phyloP scores from a whole-genome alignment of 2,797 vertebrate genomes.

The Pelobates cultripes region DNA sequence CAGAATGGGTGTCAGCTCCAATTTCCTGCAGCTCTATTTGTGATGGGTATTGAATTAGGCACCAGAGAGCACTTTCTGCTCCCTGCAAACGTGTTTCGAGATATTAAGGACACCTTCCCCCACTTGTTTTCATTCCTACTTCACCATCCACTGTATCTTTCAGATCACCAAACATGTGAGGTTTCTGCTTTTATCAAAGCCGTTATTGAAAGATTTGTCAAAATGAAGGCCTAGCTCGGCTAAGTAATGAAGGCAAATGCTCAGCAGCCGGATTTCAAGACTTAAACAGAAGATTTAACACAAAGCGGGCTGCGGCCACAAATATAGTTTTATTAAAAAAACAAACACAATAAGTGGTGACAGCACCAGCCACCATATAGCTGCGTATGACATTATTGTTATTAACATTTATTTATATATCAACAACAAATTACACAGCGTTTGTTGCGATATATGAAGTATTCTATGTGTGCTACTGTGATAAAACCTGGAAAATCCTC shows the following conservation, averaged over 20 bases:
- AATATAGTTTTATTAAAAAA: no score
- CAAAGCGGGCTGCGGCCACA: no score
- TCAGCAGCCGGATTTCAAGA: no score
- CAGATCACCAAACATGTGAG: conserved; percentile 42
- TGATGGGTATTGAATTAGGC: conserved; percentile 54
- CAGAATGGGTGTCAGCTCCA: conserved; percentile 55
- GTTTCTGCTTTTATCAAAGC: conserved; percentile 39
- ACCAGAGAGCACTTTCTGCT: conserved; percentile 53
- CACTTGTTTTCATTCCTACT: conserved; percentile 11
- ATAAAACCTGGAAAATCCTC: no score
- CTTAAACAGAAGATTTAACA: no score
- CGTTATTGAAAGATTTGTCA: conserved; percentile 31
- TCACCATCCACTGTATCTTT: conserved; percentile 11
- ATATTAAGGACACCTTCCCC: conserved; percentile 44
- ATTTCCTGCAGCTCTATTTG: conserved; percentile 50
- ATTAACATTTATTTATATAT: no score
- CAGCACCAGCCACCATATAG: no score
- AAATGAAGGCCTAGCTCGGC: conserved; percentile 38
- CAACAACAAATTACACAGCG: no score
- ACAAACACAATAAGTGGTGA: no score
- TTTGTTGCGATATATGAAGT: no score
- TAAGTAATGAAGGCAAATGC: conserved; percentile 26
- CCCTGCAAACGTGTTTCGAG: conserved; percentile 43
- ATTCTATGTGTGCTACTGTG: no score
- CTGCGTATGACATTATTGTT: no score